Percentiles rank a stretch among this genome's conserved stretches.
These are phyloP conservation scores for Heliornis fulica DNA, from an alignment of 2,113 vertebrate species.

Conservation along the genomic window DNA sequence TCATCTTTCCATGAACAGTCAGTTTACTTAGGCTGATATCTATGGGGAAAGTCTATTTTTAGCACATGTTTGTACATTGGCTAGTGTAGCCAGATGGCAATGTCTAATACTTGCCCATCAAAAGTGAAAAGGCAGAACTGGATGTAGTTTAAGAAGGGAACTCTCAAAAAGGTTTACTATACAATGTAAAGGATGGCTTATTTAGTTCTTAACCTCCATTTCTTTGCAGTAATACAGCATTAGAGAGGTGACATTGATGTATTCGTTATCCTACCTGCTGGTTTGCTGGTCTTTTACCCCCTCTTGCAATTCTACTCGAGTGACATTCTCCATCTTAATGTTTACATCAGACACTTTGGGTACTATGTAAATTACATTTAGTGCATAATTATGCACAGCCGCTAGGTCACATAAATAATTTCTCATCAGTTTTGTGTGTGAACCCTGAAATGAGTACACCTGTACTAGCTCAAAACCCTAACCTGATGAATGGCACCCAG, in stretches of 20 bases:
- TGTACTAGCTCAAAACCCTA: conserved; percentile 6
- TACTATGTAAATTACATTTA: conserved; percentile 10
- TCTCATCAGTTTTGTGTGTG: not conserved
- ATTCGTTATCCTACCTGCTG: not conserved
- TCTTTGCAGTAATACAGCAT: not conserved
- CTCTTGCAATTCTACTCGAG: not conserved
- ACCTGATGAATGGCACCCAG: not conserved
- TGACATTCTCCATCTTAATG: not conserved
- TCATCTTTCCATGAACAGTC: not conserved
- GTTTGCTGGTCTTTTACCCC: not conserved
- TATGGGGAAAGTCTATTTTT: conserved; percentile 6
- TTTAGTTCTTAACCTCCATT: not conserved
- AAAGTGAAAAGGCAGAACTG: not conserved
- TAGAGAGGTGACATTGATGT: not conserved
- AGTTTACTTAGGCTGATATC: not conserved
- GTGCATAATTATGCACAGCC: not conserved
- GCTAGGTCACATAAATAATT: not conserved
- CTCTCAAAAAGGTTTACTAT: not conserved
- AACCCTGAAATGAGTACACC: conserved; percentile 12
- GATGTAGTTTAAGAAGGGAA: not conserved
- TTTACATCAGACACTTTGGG: not conserved
- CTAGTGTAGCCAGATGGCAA: not conserved
- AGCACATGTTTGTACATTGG: not conserved
- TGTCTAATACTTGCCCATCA: not conserved
- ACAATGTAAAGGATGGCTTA: not conserved